A percentile compares a stretch with the other conserved stretches of the same genome.
Conservation (phyloP, 2,888 invertebrate genomes). For the Parnassius smintheus region DNA sequence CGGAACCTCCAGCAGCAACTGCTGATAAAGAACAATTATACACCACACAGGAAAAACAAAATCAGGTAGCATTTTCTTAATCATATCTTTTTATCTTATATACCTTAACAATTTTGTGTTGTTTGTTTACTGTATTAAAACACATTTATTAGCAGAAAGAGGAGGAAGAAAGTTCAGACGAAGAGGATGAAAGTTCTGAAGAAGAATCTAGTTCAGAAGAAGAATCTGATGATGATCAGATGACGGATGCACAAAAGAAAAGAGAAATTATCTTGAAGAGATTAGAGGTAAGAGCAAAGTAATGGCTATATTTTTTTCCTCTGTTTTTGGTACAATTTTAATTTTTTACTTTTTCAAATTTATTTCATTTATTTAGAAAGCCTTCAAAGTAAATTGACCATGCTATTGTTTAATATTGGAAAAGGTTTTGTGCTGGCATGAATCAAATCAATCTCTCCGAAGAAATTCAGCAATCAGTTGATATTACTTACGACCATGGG, state of each 20-base stretch:
- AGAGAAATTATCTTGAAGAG: conserved; percentile 86
- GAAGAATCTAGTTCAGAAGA: conserved; percentile 81
- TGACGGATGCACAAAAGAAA: conserved; percentile 88
- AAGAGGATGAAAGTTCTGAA: conserved; percentile 70
- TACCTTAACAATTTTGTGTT: too few relatives aligned
- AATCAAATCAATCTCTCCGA: too few relatives aligned
- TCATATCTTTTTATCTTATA: too few relatives aligned
- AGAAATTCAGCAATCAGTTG: too few relatives aligned
- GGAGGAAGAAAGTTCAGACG: conserved; percentile 69
- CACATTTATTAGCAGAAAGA: conserved; percentile 52
- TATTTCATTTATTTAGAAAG: too few relatives aligned
- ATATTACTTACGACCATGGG: too few relatives aligned
- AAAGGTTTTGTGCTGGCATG: too few relatives aligned
- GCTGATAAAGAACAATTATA: conserved; percentile 39
- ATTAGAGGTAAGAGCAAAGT: conserved; percentile 80
- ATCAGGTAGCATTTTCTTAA: conserved; percentile 40
- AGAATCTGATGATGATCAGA: conserved; percentile 83
- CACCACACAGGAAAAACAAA: conserved; percentile 42
- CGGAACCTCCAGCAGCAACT: conserved; percentile 43
- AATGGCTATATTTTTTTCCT: too few relatives aligned
- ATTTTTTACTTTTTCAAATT: too few relatives aligned
- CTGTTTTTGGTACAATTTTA: too few relatives aligned
- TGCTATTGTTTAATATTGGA: too few relatives aligned
- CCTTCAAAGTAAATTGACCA: too few relatives aligned
- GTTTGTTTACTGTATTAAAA: background rate